Percentiles rank a stretch among this genome's conserved stretches.
Evolutionary conservation across 1,140 invertebrate genomes (phyloP).

Genomic region (Neodiprion fabricii): DNA sequence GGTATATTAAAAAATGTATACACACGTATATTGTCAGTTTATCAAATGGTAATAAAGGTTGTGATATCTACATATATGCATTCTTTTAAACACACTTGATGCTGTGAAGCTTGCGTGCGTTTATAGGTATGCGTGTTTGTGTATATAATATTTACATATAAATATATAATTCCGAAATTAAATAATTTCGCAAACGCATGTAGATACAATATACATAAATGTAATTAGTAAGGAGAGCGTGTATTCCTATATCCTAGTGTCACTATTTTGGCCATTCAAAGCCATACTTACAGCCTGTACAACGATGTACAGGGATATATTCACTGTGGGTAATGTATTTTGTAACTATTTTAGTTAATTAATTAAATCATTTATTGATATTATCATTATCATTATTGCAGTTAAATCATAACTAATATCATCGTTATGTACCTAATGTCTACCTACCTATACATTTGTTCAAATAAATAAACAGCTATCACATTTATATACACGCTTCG

Average conservation of each 20-base stretch:
- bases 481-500: slow-evolving; percentile 41
- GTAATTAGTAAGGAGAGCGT: slow-evolving; percentile 9
- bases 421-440: slow-evolving; percentile 28
- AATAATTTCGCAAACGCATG: slow-evolving; percentile 8
- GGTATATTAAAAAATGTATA: not conserved
- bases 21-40: slow-evolving; percentile 8
- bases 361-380: not conserved
- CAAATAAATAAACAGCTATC: slow-evolving; percentile 53
- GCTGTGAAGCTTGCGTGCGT: not conserved
- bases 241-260: slow-evolving; percentile 5
- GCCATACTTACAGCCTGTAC: slow-evolving; percentile 40
- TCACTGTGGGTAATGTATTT: slow-evolving; percentile 18
- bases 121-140: not conserved
- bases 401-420: slow-evolving; percentile 17
- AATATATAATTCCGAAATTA: not conserved
- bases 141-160: not conserved
- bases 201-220: slow-evolving; percentile 19
- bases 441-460: slow-evolving; percentile 33
- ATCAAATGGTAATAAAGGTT: not conserved
- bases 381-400: not conserved
- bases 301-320: slow-evolving; percentile 35
- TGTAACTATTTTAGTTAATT: not conserved
- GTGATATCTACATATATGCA: not conserved
- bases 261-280: slow-evolving; percentile 30
- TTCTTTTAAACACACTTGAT: not conserved